Evolutionary conservation across 2,113 vertebrate genomes (phyloP).

Genomic region (Ciconia maguari): DNA sequence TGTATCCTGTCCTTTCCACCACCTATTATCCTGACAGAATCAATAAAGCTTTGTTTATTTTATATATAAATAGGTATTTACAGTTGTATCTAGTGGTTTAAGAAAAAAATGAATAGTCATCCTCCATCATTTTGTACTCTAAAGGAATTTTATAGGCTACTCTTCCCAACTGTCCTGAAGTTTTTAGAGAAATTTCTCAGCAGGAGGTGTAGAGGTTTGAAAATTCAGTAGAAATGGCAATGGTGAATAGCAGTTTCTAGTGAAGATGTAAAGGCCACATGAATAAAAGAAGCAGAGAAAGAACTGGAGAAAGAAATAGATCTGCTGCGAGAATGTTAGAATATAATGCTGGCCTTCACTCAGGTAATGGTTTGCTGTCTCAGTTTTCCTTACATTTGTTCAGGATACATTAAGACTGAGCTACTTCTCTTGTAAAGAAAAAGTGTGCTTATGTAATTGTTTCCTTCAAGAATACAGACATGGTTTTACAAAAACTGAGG

Average conservation of each 20-base stretch:
- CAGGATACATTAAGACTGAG: background rate
- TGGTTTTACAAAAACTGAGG: background rate
- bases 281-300: constrained; percentile 57
- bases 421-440: background rate
- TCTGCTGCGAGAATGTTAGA: constrained; percentile 45
- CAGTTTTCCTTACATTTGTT: constrained; percentile 11
- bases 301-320: constrained; percentile 25
- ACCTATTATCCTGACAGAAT: background rate
- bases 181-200: constrained; percentile 53
- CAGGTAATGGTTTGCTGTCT: constrained; percentile 9
- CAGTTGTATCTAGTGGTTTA: background rate
- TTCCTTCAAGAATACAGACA: background rate
- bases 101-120: background rate
- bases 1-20: background rate
- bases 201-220: background rate
- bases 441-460: background rate
- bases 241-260: constrained; percentile 25
- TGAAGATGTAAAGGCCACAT: constrained; percentile 35
- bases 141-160: background rate
- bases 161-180: background rate
- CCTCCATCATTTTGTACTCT: background rate
- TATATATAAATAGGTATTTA: background rate
- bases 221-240: constrained; percentile 38
- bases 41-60: background rate
- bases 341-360: constrained; percentile 50